phyloP scores from a whole-genome alignment of 2,113 vertebrate genomes.

The Salvelinus alpinus region DNA sequence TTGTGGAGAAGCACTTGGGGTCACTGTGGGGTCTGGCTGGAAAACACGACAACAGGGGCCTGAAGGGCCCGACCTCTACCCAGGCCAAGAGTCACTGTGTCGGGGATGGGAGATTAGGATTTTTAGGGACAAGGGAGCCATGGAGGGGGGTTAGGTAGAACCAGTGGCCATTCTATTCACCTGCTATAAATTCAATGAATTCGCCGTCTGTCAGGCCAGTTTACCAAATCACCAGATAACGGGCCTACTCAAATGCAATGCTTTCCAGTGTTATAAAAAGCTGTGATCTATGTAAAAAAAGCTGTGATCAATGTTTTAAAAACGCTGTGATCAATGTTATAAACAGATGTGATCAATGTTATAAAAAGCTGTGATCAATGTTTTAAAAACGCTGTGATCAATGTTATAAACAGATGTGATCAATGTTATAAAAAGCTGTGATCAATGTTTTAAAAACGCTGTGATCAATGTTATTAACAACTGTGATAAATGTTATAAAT shows the following conservation, averaged over 20 bases:
- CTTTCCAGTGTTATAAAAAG: neutral
- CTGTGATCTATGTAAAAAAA: too few relatives aligned
- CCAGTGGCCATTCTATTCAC: neutral
- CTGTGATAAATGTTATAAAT: too few relatives aligned
- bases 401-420: too few relatives aligned
- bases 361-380: too few relatives aligned
- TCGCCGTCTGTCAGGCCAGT: neutral
- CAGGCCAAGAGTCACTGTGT: neutral
- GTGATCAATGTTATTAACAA: too few relatives aligned
- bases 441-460: too few relatives aligned
- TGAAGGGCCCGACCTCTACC: neutral
- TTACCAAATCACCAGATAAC: neutral
- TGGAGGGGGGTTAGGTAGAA: neutral
- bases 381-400: too few relatives aligned
- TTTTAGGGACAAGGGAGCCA: neutral
- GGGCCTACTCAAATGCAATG: neutral
- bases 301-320: too few relatives aligned
- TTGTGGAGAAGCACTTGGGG: slow-evolving; percentile 4
- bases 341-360: too few relatives aligned
- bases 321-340: too few relatives aligned
- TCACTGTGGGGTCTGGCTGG: neutral
- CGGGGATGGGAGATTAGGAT: neutral
- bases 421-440: too few relatives aligned
- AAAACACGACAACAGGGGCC: neutral
- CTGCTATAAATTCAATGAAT: neutral